A percentile compares a stretch with the other conserved stretches of the same genome.
These are phyloP conservation scores for Karalla daura DNA, from an alignment of 2,797 vertebrate genomes.

Conservation along the genomic window DNA sequence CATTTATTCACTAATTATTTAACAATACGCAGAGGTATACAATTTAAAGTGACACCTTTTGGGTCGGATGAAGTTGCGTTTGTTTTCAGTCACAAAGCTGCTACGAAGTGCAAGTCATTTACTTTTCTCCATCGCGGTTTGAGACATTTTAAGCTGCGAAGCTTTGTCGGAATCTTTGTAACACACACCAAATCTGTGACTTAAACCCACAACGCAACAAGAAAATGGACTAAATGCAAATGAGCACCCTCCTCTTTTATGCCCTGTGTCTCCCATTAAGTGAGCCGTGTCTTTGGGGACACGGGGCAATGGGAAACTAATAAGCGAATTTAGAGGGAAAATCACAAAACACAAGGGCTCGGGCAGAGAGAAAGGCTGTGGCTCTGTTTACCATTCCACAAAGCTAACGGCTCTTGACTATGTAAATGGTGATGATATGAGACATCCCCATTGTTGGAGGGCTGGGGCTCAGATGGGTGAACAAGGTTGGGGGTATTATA, in stretches of 20 bases:
- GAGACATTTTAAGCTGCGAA: background rate
- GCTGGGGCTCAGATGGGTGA: constrained; percentile 86
- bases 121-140: no score
- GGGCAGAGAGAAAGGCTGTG: constrained; percentile 76
- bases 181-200: constrained; percentile 27
- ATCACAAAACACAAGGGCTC: constrained; percentile 73
- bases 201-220: constrained; percentile 46
- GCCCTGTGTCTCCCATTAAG: constrained; percentile 61
- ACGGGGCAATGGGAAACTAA: constrained; percentile 73
- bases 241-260: constrained; percentile 63
- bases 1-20: background rate
- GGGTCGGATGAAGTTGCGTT: no score
- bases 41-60: no score
- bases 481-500: constrained; percentile 82
- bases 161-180: constrained; percentile 13
- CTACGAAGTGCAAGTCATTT: background rate
- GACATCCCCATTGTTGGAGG: constrained; percentile 82
- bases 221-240: constrained; percentile 63
- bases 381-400: constrained; percentile 83
- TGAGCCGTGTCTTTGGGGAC: constrained; percentile 64
- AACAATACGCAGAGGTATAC: no score
- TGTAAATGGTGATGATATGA: constrained; percentile 88
- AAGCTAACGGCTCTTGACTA: constrained; percentile 89
- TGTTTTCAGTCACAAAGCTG: background rate
- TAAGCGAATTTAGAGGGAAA: constrained; percentile 75